These are phyloP conservation scores for Pandemis cinnamomeana DNA, from an alignment of 2,888 invertebrate genomes.

Conservation along the genomic window DNA sequence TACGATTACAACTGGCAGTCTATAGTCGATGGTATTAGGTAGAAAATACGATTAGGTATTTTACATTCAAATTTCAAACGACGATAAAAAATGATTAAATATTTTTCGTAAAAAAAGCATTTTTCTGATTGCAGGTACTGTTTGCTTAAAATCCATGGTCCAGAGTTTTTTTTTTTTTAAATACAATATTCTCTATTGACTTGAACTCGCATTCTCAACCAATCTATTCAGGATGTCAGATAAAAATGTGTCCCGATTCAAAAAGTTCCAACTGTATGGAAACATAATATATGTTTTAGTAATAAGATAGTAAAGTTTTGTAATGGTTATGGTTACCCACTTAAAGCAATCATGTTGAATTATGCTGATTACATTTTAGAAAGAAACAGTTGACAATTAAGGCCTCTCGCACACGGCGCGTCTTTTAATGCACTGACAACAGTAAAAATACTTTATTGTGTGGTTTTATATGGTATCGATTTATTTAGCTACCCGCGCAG, in stretches of 20 bases:
- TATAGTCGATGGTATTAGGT: background rate
- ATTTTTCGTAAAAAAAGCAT: background rate
- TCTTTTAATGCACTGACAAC: background rate
- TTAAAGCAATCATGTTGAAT: constrained; percentile 33
- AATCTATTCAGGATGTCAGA: too few species aligned
- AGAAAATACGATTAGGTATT: background rate
- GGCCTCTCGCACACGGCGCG: constrained; percentile 9
- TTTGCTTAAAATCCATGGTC: background rate
- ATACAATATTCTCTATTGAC: too few species aligned
- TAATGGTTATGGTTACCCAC: constrained; percentile 7
- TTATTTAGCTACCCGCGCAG: too few species aligned
- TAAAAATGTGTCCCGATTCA: too few species aligned
- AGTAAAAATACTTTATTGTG: too few species aligned
- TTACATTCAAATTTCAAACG: background rate
- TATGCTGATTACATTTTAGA: constrained; percentile 29
- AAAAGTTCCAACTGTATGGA: background rate
- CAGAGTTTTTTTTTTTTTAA: too few species aligned
- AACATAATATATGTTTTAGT: background rate
- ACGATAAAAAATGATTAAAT: background rate
- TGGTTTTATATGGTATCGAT: too few species aligned
- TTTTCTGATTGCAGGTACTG: background rate
- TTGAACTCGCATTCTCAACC: too few species aligned
- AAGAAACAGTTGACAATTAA: constrained; percentile 11
- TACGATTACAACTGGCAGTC: background rate
- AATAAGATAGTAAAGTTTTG: background rate